Evolutionary conservation across 2,888 invertebrate genomes (phyloP), one percentile per base, ranked within the genome.

Genomic region (Drosophila subquinaria): DNA sequence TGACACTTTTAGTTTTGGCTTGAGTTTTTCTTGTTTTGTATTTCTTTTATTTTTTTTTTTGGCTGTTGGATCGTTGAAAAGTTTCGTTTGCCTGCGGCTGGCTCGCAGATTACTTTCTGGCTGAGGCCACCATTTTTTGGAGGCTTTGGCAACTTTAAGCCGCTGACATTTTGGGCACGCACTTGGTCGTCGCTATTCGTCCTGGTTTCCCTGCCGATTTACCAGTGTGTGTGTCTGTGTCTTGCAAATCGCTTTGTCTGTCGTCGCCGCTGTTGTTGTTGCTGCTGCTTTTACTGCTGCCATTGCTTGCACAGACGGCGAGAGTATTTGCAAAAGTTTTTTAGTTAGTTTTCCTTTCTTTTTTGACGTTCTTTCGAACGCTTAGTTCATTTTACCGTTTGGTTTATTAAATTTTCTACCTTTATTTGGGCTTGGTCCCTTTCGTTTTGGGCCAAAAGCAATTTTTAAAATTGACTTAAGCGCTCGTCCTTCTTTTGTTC

Each of bases 121-220:
- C 69, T 71, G 73, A 65, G 50, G 73, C 59, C 57, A 36, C 62
- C 52, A 61, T 63, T 68, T 67, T 76, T 69, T 43, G 69, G 56
- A 68, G 76, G 70, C 74, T 81, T 79, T 71, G 79, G 73, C 66
- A 79, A 89, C 76, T 81, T 81, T 83, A 85, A 85, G 89, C 84
- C 79, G 79, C 84, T 81, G 87, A 89, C 84, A 84, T 83, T 84
- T 89, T 74, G 84, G 87, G 81, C 81, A 89, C 89, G 84, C 89
- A 87, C 81, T 79, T 74, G 60, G 60, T 51, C 60, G 60, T 51
- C 63, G 3, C 23, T 23, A 23, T 23, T 23, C 23, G 60, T 51
- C 63, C 51, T 42, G 51, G 33, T 47, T 57, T 38, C 55, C 30
- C 56, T 60, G 56, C 60, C 40, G 53, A 23, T 47, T n/a, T 23